Percentiles rank a stretch among this genome's conserved stretches.
These are phyloP conservation scores for Paramuricea clavata DNA, from an alignment of 92 coral and sea anemone genomes.

Conservation along the genomic window DNA sequence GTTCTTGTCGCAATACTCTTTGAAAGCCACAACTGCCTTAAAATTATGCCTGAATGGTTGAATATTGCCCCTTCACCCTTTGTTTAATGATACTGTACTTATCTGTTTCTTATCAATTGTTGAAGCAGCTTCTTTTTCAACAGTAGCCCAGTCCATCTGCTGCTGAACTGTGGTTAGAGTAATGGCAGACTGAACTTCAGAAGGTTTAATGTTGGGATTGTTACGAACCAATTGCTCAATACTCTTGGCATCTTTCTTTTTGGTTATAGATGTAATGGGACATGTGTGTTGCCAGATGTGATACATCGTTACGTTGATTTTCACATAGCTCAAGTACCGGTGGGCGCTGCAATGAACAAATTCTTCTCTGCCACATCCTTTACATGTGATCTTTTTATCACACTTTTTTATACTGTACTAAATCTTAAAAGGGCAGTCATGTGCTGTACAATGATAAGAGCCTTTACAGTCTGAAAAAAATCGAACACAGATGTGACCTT, in stretches of 20 bases:
- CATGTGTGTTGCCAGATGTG: slow-evolving; percentile 35
- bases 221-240: neutral
- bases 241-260: neutral
- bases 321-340: slow-evolving; percentile 55
- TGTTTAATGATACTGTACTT: too few species aligned
- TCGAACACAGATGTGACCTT: slow-evolving; percentile 25
- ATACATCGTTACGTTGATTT: slow-evolving; percentile 34
- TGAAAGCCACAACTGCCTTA: too few species aligned
- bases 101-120: slow-evolving; percentile 58
- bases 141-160: slow-evolving; percentile 58
- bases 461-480: slow-evolving; percentile 26
- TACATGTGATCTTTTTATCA: neutral
- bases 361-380: slow-evolving; percentile 34
- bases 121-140: slow-evolving; percentile 57
- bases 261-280: neutral
- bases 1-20: too few species aligned
- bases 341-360: slow-evolving; percentile 53
- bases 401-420: slow-evolving; percentile 17
- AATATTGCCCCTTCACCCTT: too few species aligned
- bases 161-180: slow-evolving; percentile 55
- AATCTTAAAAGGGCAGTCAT: slow-evolving; percentile 25
- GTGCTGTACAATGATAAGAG: slow-evolving; percentile 4
- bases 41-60: too few species aligned
- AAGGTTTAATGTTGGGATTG: neutral
- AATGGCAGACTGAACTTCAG: slow-evolving; percentile 23